These are phyloP conservation scores for Silurus meridionalis DNA, from an alignment of 2,113 vertebrate genomes.

Conservation along the genomic window DNA sequence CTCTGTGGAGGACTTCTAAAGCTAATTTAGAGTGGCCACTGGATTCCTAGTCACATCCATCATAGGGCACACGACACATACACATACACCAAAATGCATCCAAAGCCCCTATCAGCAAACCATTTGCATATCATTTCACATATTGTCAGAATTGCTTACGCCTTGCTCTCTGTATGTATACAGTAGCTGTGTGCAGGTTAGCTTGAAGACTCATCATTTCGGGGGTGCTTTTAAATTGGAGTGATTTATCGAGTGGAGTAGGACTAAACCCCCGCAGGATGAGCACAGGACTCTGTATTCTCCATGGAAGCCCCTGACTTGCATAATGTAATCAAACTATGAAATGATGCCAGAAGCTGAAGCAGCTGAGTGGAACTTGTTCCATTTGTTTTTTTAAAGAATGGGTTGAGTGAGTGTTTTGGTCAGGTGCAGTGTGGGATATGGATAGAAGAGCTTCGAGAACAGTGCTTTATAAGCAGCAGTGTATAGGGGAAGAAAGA, in stretches of 20 bases:
- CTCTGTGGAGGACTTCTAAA: background rate
- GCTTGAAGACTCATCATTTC: background rate
- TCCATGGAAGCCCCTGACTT: background rate
- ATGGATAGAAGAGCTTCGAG: background rate
- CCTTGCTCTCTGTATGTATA: background rate
- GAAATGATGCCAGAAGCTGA: slow-evolving; percentile 14
- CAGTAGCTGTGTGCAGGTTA: background rate
- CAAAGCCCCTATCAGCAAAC: background rate
- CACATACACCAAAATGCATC: background rate
- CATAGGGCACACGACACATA: background rate
- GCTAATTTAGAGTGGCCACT: background rate
- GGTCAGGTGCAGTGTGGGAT: background rate
- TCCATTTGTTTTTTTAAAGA: too few species aligned
- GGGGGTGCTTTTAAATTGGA: background rate
- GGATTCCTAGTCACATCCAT: background rate
- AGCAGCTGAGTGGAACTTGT: background rate
- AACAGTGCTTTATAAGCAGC: background rate
- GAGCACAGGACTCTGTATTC: background rate
- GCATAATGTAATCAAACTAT: background rate
- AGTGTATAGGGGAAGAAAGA: background rate
- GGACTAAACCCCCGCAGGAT: background rate
- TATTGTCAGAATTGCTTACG: background rate
- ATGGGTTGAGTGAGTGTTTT: background rate
- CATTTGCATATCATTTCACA: background rate
- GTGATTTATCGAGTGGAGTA: background rate